A percentile compares a stretch with the other conserved stretches of the same genome.
These are phyloP conservation scores for Archilochus colubris DNA, from an alignment of 2,113 vertebrate genomes.

Conservation along the genomic window DNA sequence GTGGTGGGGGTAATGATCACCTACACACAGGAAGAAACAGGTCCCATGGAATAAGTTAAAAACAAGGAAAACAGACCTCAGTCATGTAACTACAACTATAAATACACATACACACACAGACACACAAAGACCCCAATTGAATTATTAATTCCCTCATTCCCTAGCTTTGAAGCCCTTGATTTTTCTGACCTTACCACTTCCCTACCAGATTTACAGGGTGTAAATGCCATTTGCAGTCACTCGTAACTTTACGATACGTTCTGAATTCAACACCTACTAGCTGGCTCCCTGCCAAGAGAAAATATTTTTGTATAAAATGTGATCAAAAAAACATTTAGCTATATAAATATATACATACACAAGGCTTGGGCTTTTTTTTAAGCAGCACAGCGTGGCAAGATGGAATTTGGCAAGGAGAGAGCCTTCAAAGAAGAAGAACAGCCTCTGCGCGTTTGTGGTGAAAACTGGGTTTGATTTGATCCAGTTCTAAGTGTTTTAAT, in stretches of 20 bases:
- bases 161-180: neutral
- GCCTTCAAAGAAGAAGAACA: slow-evolving; percentile 63
- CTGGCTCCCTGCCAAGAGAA: slow-evolving; percentile 53
- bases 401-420: slow-evolving; percentile 63
- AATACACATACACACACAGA: neutral
- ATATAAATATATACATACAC: slow-evolving; percentile 60
- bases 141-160: slow-evolving; percentile 28
- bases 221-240: slow-evolving; percentile 58
- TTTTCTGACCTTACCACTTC: neutral
- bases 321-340: slow-evolving; percentile 54
- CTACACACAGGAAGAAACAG: neutral
- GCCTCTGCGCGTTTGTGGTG: slow-evolving; percentile 32
- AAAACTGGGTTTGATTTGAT: slow-evolving; percentile 65
- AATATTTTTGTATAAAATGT: slow-evolving; percentile 63
- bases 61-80: no score
- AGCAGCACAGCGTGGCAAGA: slow-evolving; percentile 43
- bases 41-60: neutral
- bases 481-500: slow-evolving; percentile 57
- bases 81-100: neutral
- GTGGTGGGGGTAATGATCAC: neutral
- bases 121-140: neutral
- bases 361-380: neutral
- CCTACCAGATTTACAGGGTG: slow-evolving; percentile 30
- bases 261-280: slow-evolving; percentile 54
- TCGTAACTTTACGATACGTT: slow-evolving; percentile 38